Percentiles rank a stretch among this genome's conserved stretches.
Evolutionary conservation across 1,140 invertebrate species (phyloP).

Genomic region (Sycophila sp.): DNA sequence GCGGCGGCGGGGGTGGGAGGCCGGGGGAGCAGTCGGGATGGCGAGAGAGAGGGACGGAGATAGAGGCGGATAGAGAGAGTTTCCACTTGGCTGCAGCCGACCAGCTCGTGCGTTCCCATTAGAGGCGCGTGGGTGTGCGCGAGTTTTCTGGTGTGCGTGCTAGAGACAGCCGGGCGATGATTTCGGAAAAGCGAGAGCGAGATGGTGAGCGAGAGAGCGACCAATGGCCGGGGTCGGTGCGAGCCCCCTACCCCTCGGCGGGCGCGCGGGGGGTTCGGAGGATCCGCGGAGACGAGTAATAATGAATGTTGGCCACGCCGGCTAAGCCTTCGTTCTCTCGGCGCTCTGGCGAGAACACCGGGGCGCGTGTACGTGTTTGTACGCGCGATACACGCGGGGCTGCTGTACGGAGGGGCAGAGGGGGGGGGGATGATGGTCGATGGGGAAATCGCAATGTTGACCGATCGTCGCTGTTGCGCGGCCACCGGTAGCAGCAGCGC

Average conservation of each 20-base stretch:
- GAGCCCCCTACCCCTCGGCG: too few species aligned
- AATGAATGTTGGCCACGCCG: conserved; percentile 57
- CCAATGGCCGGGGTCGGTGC: too few species aligned
- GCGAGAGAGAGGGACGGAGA: background rate
- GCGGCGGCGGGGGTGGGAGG: background rate
- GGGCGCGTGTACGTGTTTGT: too few species aligned
- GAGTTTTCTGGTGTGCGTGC: background rate
- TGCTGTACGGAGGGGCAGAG: too few species aligned
- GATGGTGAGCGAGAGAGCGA: too few species aligned
- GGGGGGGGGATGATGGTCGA: too few species aligned
- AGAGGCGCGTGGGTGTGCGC: background rate
- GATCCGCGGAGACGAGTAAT: conserved; percentile 52
- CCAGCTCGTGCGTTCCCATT: conserved; percentile 20
- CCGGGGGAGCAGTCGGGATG: background rate
- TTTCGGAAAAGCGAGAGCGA: conserved; percentile 56
- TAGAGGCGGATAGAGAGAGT: conserved; percentile 24
- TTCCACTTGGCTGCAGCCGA: conserved; percentile 26
- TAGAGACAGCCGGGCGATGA: conserved; percentile 46
- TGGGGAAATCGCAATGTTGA: conserved; percentile 23
- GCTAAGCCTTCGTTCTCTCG: conserved; percentile 53
- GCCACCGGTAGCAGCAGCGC: background rate
- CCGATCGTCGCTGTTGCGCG: background rate
- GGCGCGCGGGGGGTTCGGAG: too few species aligned
- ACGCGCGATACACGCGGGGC: too few species aligned
- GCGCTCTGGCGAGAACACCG: too few species aligned